These are phyloP conservation scores for Elachura formosa DNA, from an alignment of 2,113 vertebrate species.

Conservation along the genomic window DNA sequence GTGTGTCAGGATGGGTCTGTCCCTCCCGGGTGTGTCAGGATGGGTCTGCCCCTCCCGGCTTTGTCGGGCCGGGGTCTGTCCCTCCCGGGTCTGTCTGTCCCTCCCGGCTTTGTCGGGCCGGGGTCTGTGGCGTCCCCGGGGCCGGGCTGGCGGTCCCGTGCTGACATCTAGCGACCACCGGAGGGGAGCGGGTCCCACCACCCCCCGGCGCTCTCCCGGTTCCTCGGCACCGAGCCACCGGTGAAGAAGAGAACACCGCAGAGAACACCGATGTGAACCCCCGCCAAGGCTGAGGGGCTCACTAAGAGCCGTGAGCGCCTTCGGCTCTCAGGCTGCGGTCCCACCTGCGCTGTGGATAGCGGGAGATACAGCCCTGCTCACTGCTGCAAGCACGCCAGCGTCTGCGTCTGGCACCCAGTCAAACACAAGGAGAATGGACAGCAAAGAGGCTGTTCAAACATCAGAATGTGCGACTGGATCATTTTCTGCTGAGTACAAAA, in stretches of 20 bases:
- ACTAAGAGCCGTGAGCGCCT: rapidly evolving
- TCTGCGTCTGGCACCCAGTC: not conserved
- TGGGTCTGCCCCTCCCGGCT: not conserved
- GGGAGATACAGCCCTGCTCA: not conserved
- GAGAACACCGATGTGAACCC: too few relatives aligned
- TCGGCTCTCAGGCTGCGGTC: not conserved
- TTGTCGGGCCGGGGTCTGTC: not conserved
- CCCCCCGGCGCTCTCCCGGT: not conserved
- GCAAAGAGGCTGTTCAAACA: not conserved
- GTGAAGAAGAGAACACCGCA: too few relatives aligned
- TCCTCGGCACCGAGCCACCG: not conserved
- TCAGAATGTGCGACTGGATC: not conserved
- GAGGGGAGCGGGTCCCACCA: not conserved
- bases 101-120: too few relatives aligned
- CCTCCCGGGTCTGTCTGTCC: too few relatives aligned
- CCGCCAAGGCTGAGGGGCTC: not conserved
- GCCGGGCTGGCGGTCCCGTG: not conserved
- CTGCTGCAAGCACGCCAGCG: rapidly evolving
- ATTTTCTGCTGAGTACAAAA: not conserved
- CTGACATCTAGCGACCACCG: slow-evolving; percentile 58
- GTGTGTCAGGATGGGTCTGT: not conserved
- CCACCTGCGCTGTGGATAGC: not conserved
- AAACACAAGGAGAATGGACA: not conserved
- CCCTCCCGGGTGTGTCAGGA: too few relatives aligned
- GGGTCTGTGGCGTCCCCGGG: not conserved